Conservation (phyloP, 2,113 vertebrate genomes). For the Genyomyrus donnyi region DNA sequence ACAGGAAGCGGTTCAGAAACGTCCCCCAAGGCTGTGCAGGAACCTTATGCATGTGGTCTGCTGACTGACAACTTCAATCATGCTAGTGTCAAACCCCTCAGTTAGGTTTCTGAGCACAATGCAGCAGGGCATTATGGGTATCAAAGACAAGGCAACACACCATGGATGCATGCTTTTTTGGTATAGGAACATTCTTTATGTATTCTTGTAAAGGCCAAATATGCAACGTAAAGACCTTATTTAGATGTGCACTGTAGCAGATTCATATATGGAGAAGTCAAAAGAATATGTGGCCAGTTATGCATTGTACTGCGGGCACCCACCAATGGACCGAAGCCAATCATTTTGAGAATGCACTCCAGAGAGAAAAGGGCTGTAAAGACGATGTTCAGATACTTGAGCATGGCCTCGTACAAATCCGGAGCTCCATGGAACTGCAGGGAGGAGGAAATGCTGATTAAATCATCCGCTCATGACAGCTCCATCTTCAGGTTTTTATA, state of each 20-base stretch:
- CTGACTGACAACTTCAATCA: neutral
- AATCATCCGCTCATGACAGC: neutral
- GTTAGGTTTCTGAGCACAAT: neutral
- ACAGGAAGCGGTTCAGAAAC: neutral
- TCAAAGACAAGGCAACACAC: neutral
- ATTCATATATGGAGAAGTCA: neutral
- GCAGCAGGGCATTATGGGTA: neutral
- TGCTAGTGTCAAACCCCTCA: neutral
- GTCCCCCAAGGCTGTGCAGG: neutral
- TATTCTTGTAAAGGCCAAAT: neutral
- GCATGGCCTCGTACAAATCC: constrained; percentile 79
- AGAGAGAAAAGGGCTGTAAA: constrained; percentile 93
- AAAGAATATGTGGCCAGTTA: neutral
- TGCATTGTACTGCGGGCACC: constrained; percentile 23
- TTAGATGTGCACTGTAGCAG: neutral
- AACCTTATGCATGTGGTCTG: neutral
- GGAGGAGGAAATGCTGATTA: neutral
- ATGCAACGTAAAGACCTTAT: neutral
- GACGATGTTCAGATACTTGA: constrained; percentile 90
- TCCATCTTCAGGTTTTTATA: neutral
- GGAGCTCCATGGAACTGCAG: constrained; percentile 85
- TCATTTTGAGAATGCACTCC: constrained; percentile 91
- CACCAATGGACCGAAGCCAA: constrained; percentile 89
- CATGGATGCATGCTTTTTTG: neutral
- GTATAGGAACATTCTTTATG: neutral